Evolutionary conservation across 1,140 invertebrate species (phyloP).

Genomic region (Brachystomella parvula): DNA sequence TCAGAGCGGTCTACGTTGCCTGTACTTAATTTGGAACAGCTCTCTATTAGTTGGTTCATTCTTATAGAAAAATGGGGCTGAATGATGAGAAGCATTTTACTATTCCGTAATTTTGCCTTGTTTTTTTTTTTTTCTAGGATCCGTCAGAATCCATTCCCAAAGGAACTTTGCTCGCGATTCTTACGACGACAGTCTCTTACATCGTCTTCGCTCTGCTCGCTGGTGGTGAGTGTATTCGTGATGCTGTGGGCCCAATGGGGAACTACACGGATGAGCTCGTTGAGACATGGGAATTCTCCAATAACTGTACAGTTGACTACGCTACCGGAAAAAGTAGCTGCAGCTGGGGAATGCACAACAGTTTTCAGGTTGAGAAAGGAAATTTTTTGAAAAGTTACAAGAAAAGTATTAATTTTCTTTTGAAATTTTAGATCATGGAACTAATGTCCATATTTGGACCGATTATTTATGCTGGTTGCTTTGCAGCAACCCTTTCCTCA

Average conservation of each 20-base stretch:
- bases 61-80: no score
- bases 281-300: constrained; percentile 26
- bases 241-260: constrained; percentile 59
- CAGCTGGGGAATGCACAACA: constrained; percentile 70
- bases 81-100: no score
- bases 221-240: constrained; percentile 62
- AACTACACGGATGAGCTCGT: constrained; percentile 44
- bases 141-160: constrained; percentile 78
- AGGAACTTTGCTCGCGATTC: constrained; percentile 79
- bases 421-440: constrained; percentile 67
- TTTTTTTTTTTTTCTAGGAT: constrained; percentile 56
- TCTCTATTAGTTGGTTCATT: no score
- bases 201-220: constrained; percentile 69
- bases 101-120: no score
- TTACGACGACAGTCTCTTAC: constrained; percentile 75
- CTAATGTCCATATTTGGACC: constrained; percentile 80
- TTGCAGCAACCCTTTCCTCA: constrained; percentile 82
- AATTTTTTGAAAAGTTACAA: constrained; percentile 47
- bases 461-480: constrained; percentile 73
- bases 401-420: not conserved
- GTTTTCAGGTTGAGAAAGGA: constrained; percentile 56
- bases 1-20: no score
- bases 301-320: constrained; percentile 21
- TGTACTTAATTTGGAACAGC: no score
- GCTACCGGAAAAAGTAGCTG: constrained; percentile 47